A percentile compares a stretch with the other conserved stretches of the same genome.
phyloP scores from a whole-genome alignment of 2,113 vertebrate genomes.

The Machaerirhynchus nigripectus region DNA sequence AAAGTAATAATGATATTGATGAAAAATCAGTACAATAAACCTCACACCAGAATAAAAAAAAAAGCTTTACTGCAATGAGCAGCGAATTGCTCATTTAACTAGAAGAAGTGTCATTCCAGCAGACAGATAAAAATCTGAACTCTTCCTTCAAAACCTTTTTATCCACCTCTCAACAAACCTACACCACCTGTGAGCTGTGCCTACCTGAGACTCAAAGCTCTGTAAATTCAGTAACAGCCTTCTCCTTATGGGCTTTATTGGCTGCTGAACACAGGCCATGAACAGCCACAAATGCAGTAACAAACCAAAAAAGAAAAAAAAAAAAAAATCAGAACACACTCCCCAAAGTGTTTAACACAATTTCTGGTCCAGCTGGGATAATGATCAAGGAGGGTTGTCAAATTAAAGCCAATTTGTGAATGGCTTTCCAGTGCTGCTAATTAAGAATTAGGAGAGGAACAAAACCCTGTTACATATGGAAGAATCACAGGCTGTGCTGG shows the following conservation, averaged over 20 bases:
- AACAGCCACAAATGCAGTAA: neutral
- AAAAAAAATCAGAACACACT: neutral
- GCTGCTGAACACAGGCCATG: neutral
- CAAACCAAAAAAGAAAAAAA: neutral
- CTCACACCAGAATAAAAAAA: neutral
- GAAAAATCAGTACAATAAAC: neutral
- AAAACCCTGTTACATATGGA: neutral
- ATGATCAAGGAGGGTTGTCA: neutral
- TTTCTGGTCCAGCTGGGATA: neutral
- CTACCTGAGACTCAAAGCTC: neutral
- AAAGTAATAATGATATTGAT: neutral
- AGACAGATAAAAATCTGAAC: neutral
- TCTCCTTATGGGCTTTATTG: neutral
- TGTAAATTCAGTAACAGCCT: neutral
- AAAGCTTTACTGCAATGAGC: neutral
- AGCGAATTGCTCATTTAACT: neutral
- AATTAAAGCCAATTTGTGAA: constrained; percentile 17
- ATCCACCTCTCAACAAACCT: neutral
- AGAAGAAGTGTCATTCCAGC: neutral
- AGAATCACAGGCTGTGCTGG: neutral
- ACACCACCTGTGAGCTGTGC: neutral
- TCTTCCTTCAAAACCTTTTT: neutral
- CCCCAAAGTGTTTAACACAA: neutral
- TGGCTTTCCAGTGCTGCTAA: neutral
- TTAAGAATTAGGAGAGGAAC: constrained; percentile 1